Percentiles rank a stretch among this genome's conserved stretches.
Evolutionary conservation across 35 echinoderm and acorn worm genomes (phyloP).

Genomic region (Stichopus chloronotus): DNA sequence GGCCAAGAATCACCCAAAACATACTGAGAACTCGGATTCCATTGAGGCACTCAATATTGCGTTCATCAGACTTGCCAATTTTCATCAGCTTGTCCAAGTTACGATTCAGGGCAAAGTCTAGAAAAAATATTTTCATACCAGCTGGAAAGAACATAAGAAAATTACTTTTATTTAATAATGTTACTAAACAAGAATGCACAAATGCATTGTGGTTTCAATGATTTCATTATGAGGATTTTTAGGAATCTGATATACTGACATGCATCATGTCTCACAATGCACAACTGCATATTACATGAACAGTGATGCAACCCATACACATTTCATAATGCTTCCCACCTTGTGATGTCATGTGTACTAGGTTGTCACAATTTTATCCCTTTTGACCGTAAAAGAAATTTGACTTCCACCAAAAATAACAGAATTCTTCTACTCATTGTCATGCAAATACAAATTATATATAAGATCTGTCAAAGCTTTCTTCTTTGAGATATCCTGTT

Average conservation of each 20-base stretch:
- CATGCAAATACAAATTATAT: too few species aligned
- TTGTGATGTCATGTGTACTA: too few species aligned
- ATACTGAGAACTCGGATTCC: conserved; percentile 94
- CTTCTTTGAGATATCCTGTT: too few species aligned
- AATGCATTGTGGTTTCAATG: background rate
- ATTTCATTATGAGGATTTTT: too few species aligned
- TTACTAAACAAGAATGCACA: background rate
- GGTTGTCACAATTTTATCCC: too few species aligned
- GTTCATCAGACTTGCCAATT: background rate
- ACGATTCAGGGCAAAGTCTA: conserved; percentile 54
- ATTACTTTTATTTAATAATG: background rate
- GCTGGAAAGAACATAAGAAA: background rate
- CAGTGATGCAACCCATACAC: too few species aligned
- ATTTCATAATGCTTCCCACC: too few species aligned
- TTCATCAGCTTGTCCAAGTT: conserved; percentile 37
- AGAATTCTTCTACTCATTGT: too few species aligned
- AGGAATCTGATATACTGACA: too few species aligned
- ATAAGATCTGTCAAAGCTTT: too few species aligned
- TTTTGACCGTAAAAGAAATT: too few species aligned
- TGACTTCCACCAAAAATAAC: too few species aligned
- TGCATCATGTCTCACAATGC: background rate
- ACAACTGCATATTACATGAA: background rate
- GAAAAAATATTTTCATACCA: background rate
- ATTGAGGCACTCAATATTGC: conserved; percentile 70
- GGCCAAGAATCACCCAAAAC: conserved; percentile 91